Evolutionary conservation across 2,113 vertebrate species (phyloP).

Genomic region (Xiphias gladius): DNA sequence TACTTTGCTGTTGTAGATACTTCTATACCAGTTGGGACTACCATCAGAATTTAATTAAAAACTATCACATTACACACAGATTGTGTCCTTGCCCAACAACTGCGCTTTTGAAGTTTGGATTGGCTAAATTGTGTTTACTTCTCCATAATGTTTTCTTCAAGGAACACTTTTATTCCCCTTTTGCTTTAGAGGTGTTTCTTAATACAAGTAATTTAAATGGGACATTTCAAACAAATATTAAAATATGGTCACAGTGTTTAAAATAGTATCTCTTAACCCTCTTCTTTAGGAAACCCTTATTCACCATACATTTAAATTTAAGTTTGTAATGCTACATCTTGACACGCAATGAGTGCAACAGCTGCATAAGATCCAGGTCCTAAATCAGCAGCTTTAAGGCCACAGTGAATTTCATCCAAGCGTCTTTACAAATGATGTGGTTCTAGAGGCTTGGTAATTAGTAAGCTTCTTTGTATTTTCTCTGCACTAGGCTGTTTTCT

Average conservation of each 20-base stretch:
- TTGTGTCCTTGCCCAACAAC: constrained; percentile 46
- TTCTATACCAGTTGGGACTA: constrained; percentile 59
- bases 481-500: not conserved
- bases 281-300: not conserved
- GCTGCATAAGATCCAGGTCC: not conserved
- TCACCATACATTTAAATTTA: not conserved
- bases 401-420: not conserved
- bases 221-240: not conserved
- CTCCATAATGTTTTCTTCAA: constrained; percentile 18
- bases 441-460: not conserved
- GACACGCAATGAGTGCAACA: not conserved
- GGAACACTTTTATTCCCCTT: constrained; percentile 4
- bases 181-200: constrained; percentile 32
- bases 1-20: constrained; percentile 49
- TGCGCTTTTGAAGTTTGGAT: constrained; percentile 61
- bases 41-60: constrained; percentile 76
- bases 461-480: not conserved
- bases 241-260: not conserved
- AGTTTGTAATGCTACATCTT: not conserved
- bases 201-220: not conserved
- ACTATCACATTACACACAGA: constrained; percentile 54
- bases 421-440: not conserved
- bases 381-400: not conserved
- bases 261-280: not conserved
- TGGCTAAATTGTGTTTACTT: constrained; percentile 60